Base-by-base conservation (phyloP, 2,113 vertebrate species). In the Porphyrio hochstetteri region DNA sequence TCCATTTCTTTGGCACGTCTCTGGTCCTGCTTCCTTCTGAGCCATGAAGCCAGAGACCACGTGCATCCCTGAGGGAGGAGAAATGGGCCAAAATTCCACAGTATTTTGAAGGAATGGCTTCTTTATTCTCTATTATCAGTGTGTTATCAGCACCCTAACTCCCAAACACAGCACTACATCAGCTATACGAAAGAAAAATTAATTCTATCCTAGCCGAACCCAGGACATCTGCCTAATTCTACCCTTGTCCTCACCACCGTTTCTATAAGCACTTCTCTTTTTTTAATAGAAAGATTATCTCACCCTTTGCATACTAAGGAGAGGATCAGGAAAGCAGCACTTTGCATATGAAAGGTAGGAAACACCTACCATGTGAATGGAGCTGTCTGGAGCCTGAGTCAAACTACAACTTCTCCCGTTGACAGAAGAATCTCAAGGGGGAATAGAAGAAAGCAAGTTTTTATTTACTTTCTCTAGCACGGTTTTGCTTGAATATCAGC, bases 271-370 rank as follows among this genome's bases (percentile, higher is more conserved):
- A 15, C 27, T 44, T 76, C 3, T 36, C 10, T 68, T 56, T 63
- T 79, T 84, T 72, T 35, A 59, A 53, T 27, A 10, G 69, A 44
- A 42, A 71, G 75, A 52, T 85, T 71, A 24, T 79, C 83, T 93
- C 38, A 16, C 20, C 20, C 42, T 86, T 75, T 68, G 57, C 67
- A 68, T 85, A n/a, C 79, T 60, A 75, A 92, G 48, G 46, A 90
- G 80, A 82, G 88, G 86, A 76, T 85, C 52, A 29, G 84, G 88
- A 87, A 82, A 68, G 88, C 61, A 81, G 68, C 80, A 77, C 63
- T 96, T 93, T 88, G 89, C 95, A 91, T 91, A 57, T 65, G 89
- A 92, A 92, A 69, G 68, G 12, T 31, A 80, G 86, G 93, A 92
- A 95, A 74, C 89, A 77, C 93, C 86, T 88, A 76, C 83, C 0